phyloP scores from a whole-genome alignment of 2,888 invertebrate species.

The Neria commutata region DNA sequence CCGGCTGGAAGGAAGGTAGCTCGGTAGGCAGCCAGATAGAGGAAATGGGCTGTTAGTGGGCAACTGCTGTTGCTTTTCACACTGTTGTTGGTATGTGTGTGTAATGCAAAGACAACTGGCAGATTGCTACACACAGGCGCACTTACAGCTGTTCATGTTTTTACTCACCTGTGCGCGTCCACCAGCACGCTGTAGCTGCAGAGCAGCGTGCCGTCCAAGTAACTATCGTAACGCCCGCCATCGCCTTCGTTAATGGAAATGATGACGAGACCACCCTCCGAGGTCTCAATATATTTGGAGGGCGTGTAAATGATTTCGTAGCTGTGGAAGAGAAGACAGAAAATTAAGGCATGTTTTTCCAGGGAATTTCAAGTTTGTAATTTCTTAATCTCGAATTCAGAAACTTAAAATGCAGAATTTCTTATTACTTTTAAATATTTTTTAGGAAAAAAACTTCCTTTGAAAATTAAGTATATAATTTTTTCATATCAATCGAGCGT shows the following conservation, averaged over 20 bases:
- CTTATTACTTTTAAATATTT: conserved; percentile 17
- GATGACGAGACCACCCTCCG: conserved; percentile 88
- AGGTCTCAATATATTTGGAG: conserved; percentile 92
- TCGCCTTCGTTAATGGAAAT: conserved; percentile 88
- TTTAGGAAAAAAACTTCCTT: not conserved
- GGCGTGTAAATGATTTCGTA: conserved; percentile 69
- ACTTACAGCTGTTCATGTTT: too few species aligned
- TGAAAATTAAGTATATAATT: not conserved
- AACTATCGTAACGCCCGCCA: conserved; percentile 89
- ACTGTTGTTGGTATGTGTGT: too few species aligned
- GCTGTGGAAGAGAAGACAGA: conserved; percentile 40
- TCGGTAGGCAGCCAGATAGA: too few species aligned
- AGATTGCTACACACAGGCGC: too few species aligned
- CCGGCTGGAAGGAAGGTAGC: not conserved
- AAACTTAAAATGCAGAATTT: conserved; percentile 8
- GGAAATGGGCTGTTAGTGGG: too few species aligned
- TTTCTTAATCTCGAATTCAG: conserved; percentile 11
- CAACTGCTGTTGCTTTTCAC: too few species aligned
- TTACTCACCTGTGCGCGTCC: conserved; percentile 78
- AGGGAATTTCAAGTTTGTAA: conserved; percentile 28
- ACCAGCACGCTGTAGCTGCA: conserved; percentile 93
- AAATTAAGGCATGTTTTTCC: conserved; percentile 32
- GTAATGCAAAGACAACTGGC: too few species aligned
- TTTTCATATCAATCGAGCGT: not conserved
- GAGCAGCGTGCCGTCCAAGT: conserved; percentile 84